Percentiles rank a stretch among this genome's conserved stretches.
These are phyloP conservation scores for Centropristis striata DNA, from an alignment of 2,113 vertebrate species.

Conservation along the genomic window DNA sequence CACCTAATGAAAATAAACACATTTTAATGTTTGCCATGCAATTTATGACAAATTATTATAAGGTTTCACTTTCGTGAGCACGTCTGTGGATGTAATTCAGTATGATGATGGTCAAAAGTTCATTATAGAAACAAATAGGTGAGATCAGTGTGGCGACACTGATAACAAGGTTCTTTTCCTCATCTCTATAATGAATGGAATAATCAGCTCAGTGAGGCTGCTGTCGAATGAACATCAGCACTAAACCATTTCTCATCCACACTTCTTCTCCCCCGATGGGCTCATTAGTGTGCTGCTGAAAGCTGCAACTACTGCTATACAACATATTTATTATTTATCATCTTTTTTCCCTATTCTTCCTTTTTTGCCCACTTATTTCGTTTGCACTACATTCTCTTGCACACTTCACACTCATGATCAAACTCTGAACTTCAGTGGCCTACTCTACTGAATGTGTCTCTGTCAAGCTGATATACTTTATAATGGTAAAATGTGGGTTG, in stretches of 20 bases:
- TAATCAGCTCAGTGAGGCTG: slow-evolving; percentile 63
- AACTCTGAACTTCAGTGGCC: slow-evolving; percentile 6
- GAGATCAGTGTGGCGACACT: slow-evolving; percentile 39
- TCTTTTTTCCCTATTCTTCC: slow-evolving; percentile 1
- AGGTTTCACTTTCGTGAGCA: background rate
- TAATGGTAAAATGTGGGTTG: background rate
- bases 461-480: background rate
- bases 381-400: slow-evolving; percentile 20
- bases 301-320: slow-evolving; percentile 32
- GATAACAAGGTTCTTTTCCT: slow-evolving; percentile 57
- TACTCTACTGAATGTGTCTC: background rate
- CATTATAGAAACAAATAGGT: slow-evolving; percentile 52
- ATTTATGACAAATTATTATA: slow-evolving; percentile 17
- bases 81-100: background rate
- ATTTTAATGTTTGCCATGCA: background rate
- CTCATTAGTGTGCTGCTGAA: slow-evolving; percentile 72
- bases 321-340: slow-evolving; percentile 70
- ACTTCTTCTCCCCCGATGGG: slow-evolving; percentile 57
- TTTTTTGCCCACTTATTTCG: slow-evolving; percentile 2
- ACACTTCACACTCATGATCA: slow-evolving; percentile 21
- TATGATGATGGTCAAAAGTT: slow-evolving; percentile 49
- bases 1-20: slow-evolving; percentile 32
- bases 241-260: slow-evolving; percentile 58
- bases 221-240: slow-evolving; percentile 57
- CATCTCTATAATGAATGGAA: slow-evolving; percentile 65